phyloP scores from a whole-genome alignment of 2,797 vertebrate genomes.

The Leucoraja ocellata region DNA sequence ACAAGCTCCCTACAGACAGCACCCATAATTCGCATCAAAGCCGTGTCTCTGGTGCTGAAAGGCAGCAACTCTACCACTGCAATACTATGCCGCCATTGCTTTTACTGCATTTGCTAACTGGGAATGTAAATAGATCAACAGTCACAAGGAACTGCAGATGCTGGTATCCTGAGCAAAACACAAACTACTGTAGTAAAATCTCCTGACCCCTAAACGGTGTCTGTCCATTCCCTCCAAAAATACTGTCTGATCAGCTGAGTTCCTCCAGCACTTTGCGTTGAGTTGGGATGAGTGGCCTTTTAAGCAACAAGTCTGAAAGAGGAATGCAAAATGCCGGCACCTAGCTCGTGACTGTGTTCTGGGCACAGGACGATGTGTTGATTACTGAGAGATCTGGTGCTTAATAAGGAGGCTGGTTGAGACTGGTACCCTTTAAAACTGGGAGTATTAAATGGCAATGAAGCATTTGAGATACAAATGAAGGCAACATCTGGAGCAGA shows the following conservation, averaged over 20 bases:
- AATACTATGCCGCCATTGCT: background rate
- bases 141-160: too few species aligned
- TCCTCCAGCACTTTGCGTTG: background rate
- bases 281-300: background rate
- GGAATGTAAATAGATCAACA: too few species aligned
- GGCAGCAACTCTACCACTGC: too few species aligned
- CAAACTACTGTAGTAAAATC: too few species aligned
- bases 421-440: background rate
- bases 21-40: too few species aligned
- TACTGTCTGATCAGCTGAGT: background rate
- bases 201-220: too few species aligned
- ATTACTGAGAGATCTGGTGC: background rate
- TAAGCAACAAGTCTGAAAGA: background rate
- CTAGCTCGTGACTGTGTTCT: background rate
- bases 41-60: too few species aligned
- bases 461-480: conserved; percentile 26
- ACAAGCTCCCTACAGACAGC: too few species aligned
- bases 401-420: background rate
- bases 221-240: too few species aligned
- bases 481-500: conserved; percentile 17
- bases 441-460: background rate
- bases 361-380: background rate
- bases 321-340: too few species aligned
- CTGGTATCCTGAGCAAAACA: too few species aligned
- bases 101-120: background rate